phyloP scores from a whole-genome alignment of 1,140 invertebrate species.

The Zaprionus nigranus region DNA sequence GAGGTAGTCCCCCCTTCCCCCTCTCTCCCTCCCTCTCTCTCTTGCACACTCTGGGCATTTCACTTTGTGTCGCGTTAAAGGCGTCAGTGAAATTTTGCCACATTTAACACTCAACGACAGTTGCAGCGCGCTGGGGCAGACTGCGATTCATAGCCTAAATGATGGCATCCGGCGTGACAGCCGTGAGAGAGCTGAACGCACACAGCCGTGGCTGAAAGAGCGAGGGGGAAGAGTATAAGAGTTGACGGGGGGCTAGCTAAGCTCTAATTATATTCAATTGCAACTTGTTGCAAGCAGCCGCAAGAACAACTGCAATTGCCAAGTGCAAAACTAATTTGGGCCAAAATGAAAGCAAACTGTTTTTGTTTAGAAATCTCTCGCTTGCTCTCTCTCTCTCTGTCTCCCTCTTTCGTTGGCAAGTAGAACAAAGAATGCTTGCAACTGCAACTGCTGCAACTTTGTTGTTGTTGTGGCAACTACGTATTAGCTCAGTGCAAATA shows the following conservation, averaged over 20 bases:
- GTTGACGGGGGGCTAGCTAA: constrained; percentile 3
- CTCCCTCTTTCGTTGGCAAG: constrained; percentile 32
- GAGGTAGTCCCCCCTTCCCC: neutral
- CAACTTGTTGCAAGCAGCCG: constrained; percentile 47
- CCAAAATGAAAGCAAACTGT: constrained; percentile 59
- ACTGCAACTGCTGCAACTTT: constrained; percentile 33
- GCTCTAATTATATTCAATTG: constrained; percentile 75
- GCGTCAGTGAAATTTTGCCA: constrained; percentile 57
- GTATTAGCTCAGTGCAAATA: constrained; percentile 72
- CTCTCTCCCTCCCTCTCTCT: neutral
- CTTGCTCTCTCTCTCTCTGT: constrained; percentile 2
- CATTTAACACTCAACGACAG: constrained; percentile 50
- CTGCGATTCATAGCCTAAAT: constrained; percentile 58
- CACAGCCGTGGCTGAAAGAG: constrained; percentile 48
- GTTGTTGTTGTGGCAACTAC: constrained; percentile 17
- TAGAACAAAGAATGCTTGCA: constrained; percentile 56
- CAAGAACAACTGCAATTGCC: constrained; percentile 46
- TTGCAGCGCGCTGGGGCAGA: constrained; percentile 12
- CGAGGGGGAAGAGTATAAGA: neutral
- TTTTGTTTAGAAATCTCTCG: constrained; percentile 47
- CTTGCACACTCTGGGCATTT: constrained; percentile 45
- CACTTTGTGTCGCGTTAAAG: constrained; percentile 64
- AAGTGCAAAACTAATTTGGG: constrained; percentile 74
- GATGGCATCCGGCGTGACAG: constrained; percentile 70
- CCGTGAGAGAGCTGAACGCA: constrained; percentile 50